Evolutionary conservation across 2,113 vertebrate genomes (phyloP).

Genomic region (Tetraodon nigroviridis): DNA sequence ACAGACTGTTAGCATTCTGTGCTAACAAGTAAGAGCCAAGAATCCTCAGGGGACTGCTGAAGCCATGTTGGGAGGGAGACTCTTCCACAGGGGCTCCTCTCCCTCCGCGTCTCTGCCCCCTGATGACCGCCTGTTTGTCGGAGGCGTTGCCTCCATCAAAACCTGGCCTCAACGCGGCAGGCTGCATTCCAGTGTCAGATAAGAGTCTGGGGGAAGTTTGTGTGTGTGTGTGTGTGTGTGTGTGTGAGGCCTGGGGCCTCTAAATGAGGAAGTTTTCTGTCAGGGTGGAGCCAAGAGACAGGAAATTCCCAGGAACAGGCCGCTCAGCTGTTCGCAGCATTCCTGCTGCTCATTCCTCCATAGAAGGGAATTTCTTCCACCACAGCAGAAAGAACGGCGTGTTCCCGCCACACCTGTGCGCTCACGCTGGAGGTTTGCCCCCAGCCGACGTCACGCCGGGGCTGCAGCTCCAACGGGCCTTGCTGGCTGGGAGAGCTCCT

Average conservation of each 20-base stretch:
- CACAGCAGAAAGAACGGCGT: neutral
- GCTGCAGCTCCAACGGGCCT: no score
- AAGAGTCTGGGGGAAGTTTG: no score
- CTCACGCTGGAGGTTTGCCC: neutral
- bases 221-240: slow-evolving; percentile 3
- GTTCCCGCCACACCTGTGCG: slow-evolving; percentile 9
- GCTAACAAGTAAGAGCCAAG: no score
- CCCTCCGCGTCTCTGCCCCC: no score
- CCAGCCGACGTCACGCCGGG: no score
- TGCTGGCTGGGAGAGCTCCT: no score
- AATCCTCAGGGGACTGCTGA: no score
- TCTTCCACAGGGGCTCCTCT: no score
- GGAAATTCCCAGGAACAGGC: slow-evolving; percentile 64
- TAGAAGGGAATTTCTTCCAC: slow-evolving; percentile 30
- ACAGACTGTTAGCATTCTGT: no score
- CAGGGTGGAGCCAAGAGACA: slow-evolving; percentile 34
- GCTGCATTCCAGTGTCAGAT: slow-evolving; percentile 1
- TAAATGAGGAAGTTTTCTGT: slow-evolving; percentile 48
- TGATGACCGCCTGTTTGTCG: no score
- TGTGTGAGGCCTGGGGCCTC: slow-evolving; percentile 14
- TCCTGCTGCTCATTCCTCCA: slow-evolving; percentile 31
- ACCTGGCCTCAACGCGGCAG: neutral
- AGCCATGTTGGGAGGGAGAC: no score
- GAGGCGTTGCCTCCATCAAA: slow-evolving; percentile 8
- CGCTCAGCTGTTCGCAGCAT: slow-evolving; percentile 43